Base-by-base conservation (phyloP, 2,113 vertebrate genomes). In the Albula goreensis region DNA sequence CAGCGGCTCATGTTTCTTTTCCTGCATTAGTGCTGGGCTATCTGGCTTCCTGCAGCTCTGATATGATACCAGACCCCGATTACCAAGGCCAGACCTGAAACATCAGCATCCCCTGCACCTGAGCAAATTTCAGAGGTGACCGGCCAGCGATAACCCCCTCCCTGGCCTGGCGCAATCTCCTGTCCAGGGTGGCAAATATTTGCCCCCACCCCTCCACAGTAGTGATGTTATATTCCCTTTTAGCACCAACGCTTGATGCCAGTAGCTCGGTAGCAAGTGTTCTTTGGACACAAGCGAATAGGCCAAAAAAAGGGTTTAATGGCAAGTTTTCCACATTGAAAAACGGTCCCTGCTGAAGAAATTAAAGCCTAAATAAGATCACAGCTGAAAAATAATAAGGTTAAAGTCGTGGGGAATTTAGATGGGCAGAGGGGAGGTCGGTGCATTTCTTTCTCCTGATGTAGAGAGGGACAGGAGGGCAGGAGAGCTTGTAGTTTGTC, bases 1-100 rank as follows among this genome's bases (percentile, higher is more conserved):
- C 53, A 78, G 52, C 12, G 70, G 41, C 70, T 31, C 25, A 51
- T 41, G 77, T 80, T 85, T 60, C 25, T 53, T 60, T 56, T 80
- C 52, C 77, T 22, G 8, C 77, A 41, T 50, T 80, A 63, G 31
- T 31, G 31, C 51, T 57, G 51, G 78, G 3, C 12, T 79, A 80
- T 60, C 77, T 79, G 51, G 22, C 77, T 85, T 85, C 84, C 84
- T 80, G 52, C 52, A 1, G 77, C 41, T 56, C 84, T 60, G 84
- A 85, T 85, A 85, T 2, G 77, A 56, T 50, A 60, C 77, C 52
- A 5, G 22, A 12, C 31, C 49, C 15, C n/a, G 63, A 70, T 70
- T 41, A 41, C 31, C 31, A 41, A 41, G 31, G 31, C 31, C 31
- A 41, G 31, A 41, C 31, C 70, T 31, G 70, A 31, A 74, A 74